These are phyloP conservation scores for Smutsia gigantea DNA, from an alignment of 2,797 vertebrate species.

Conservation along the genomic window DNA sequence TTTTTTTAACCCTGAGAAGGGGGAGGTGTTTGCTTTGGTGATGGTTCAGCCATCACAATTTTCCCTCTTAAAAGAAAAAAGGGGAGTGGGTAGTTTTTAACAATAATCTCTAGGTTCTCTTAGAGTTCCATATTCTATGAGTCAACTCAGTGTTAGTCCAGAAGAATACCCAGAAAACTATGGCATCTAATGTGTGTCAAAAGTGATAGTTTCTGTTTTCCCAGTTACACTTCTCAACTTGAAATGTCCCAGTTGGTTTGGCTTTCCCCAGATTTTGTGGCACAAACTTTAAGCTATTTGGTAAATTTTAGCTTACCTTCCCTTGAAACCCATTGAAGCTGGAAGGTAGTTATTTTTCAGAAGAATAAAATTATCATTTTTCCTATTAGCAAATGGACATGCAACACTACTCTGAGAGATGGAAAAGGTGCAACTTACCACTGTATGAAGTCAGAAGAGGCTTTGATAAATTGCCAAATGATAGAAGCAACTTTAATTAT, in stretches of 20 bases:
- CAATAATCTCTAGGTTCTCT: neutral
- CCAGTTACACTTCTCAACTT: neutral
- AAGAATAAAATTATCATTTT: conserved; percentile 35
- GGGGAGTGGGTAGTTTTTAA: neutral
- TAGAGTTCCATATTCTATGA: neutral
- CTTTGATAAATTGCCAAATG: neutral
- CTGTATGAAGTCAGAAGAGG: neutral
- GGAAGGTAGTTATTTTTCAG: conserved; percentile 32
- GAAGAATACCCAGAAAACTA: neutral
- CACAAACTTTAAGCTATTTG: conserved; percentile 22
- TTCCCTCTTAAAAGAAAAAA: neutral
- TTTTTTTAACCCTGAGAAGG: neutral
- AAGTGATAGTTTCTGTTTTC: neutral
- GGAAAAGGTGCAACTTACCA: conserved; percentile 6
- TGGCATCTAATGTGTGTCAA: neutral
- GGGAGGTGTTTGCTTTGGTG: neutral
- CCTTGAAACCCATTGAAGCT: neutral
- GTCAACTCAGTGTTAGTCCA: neutral
- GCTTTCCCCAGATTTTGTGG: conserved; percentile 15
- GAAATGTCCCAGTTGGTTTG: conserved; percentile 24
- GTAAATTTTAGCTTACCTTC: conserved; percentile 20
- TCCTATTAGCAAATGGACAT: neutral
- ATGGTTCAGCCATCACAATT: neutral
- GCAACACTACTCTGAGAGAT: conserved; percentile 10
- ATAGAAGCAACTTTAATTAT: neutral